Percentiles rank a stretch among this genome's conserved stretches.
These are phyloP conservation scores for Emmelina monodactyla DNA, from an alignment of 2,888 invertebrate species.

Conservation along the genomic window DNA sequence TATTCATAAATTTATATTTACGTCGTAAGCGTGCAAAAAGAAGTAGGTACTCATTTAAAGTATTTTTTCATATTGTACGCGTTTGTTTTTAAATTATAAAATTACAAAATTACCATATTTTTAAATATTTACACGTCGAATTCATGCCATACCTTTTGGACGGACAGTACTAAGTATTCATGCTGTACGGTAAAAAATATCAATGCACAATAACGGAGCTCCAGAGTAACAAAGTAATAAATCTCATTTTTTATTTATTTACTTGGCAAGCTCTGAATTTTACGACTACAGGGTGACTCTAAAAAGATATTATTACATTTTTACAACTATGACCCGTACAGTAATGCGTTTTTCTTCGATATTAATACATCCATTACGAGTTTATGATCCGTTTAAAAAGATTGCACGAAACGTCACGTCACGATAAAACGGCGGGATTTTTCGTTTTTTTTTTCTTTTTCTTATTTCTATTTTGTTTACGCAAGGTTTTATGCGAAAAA, in stretches of 20 bases:
- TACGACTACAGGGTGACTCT: constrained; percentile 22
- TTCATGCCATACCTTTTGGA: too few species aligned
- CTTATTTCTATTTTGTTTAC: constrained; percentile 1
- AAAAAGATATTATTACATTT: constrained; percentile 31
- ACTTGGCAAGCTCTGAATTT: constrained; percentile 24
- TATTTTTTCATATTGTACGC: too few species aligned
- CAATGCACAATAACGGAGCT: too few species aligned
- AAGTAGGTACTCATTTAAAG: too few species aligned
- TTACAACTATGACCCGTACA: constrained; percentile 29
- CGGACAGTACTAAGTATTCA: too few species aligned
- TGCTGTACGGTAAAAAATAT: too few species aligned
- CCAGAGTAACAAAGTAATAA: constrained; percentile 17
- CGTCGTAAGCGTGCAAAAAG: too few species aligned
- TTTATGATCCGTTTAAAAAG: constrained; percentile 24
- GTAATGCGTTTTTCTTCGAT: constrained; percentile 29
- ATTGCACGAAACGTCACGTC: not conserved
- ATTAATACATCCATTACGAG: constrained; percentile 29
- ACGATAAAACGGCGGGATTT: not conserved
- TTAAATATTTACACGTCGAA: too few species aligned
- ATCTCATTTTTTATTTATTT: constrained; percentile 22
- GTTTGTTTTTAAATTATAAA: too few species aligned
- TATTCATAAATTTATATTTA: too few species aligned
- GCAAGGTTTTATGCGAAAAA: not conserved
- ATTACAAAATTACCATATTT: too few species aligned
- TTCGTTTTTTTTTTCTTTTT: too few species aligned